Conservation (phyloP, 2,113 vertebrate genomes). For the Lophura nycthemera region DNA sequence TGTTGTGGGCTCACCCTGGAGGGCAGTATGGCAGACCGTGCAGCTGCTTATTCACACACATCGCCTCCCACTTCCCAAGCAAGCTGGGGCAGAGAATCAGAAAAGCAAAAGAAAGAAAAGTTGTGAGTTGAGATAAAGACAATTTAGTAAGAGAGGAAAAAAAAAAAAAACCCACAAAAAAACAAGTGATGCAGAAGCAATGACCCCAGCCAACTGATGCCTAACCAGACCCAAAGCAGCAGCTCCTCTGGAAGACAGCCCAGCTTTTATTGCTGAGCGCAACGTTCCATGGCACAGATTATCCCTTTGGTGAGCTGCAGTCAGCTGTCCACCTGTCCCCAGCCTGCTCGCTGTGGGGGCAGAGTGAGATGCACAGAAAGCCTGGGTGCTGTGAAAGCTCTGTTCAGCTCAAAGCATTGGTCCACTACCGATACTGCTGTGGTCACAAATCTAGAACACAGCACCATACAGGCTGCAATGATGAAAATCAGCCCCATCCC, state of each 20-base stretch:
- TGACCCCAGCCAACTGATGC: not conserved
- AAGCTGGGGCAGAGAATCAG: not conserved
- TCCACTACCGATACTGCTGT: rapidly evolving
- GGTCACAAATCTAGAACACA: not conserved
- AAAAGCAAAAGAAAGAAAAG: not conserved
- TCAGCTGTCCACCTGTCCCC: not conserved
- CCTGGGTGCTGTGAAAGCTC: not conserved
- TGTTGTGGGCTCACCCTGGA: not conserved
- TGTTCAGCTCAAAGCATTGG: not conserved
- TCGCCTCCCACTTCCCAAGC: not conserved
- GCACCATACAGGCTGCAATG: rapidly evolving
- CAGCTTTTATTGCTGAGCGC: not conserved
- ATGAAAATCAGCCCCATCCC: not conserved
- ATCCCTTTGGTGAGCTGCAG: not conserved
- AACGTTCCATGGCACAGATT: rapidly evolving
- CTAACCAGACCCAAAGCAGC: not conserved
- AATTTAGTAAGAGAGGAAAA: not conserved
- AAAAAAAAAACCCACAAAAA: not conserved
- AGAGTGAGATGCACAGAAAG: not conserved
- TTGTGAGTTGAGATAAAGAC: not conserved
- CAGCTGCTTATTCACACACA: not conserved
- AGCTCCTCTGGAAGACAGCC: not conserved
- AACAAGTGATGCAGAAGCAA: not conserved
- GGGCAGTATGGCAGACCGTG: not conserved
- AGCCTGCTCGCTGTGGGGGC: rapidly evolving